Base-by-base conservation (phyloP, 2,888 invertebrate species). In the Thereva unica region DNA sequence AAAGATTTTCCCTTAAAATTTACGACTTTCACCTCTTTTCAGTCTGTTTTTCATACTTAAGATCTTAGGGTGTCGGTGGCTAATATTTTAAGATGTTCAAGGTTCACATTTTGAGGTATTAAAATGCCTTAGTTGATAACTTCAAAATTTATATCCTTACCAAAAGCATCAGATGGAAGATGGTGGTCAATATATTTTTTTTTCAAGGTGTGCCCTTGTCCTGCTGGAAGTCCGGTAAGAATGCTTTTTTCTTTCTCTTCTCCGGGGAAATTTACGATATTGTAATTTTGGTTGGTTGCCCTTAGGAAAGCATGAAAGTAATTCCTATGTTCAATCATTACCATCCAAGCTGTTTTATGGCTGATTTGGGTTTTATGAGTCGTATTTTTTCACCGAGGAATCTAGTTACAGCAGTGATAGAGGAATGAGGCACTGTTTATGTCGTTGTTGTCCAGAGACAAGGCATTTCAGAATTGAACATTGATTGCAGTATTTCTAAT, bases 1-100 rank as follows among this genome's bases (percentile, higher is more conserved):
- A 68, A 68, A 66, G 66, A 66, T 64, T 68, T 68, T 40, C 66
- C 9, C 10, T 10, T 59, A 66, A 63, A 68, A 68, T 68, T 68
- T 68, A 68, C 66, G 66, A 66, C 66, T 54, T 66, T 55, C 57
- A 66, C 66, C 68, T 61, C 66, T 66, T 68, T 68, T 12, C 52
- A 59, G 8, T 23, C 38, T 40, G 49, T 49, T 45, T 59, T 59
- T 47, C 59, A 59, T 59, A 23, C 23, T 23, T 23, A 23, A 59
- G 47, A 59, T 44, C 12, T 49, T 37, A 50, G 7, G 42, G 41
- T 23, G 5, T 12, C 12, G 47, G 47, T 7, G 59, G n/a, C 10
- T 35, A n/a, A 12, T 59, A 3, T 35, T 12, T 40, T 23, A 37
- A 10, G 12, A 8, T 37, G 38, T 45, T 35, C 6, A 35, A 44